phyloP scores from a whole-genome alignment of 2,113 vertebrate species.

The Sturnira hondurensis region DNA sequence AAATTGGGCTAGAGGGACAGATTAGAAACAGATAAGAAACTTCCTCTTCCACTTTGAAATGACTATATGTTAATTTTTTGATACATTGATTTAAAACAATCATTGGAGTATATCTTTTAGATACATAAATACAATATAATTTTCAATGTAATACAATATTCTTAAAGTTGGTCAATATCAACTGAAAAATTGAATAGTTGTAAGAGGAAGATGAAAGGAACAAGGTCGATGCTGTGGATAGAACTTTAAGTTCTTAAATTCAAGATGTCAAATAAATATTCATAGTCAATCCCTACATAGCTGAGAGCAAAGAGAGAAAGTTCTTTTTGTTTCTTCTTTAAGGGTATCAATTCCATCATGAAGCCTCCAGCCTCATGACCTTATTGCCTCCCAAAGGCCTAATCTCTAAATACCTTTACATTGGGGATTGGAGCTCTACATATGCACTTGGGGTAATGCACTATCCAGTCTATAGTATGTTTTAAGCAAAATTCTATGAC shows the following conservation, averaged over 20 bases:
- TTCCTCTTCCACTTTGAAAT: not conserved
- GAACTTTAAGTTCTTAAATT: not conserved
- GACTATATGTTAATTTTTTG: not conserved
- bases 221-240: not conserved
- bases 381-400: not conserved
- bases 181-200: not conserved
- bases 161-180: not conserved
- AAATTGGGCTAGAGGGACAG: not conserved
- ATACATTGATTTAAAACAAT: not conserved
- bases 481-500: not conserved
- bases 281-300: not conserved
- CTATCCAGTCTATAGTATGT: not conserved
- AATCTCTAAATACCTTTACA: not conserved
- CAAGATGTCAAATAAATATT: not conserved
- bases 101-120: not conserved
- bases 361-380: not conserved
- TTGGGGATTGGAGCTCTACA: not conserved
- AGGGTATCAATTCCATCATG: not conserved
- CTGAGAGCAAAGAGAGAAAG: not conserved
- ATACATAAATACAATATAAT: not conserved
- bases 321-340: not conserved
- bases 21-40: not conserved
- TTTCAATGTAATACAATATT: not conserved
- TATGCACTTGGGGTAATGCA: not conserved
- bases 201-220: not conserved